Percentiles rank a stretch among this genome's conserved stretches.
phyloP scores from a whole-genome alignment of 2,888 invertebrate species.

The Aphrophora alni region DNA sequence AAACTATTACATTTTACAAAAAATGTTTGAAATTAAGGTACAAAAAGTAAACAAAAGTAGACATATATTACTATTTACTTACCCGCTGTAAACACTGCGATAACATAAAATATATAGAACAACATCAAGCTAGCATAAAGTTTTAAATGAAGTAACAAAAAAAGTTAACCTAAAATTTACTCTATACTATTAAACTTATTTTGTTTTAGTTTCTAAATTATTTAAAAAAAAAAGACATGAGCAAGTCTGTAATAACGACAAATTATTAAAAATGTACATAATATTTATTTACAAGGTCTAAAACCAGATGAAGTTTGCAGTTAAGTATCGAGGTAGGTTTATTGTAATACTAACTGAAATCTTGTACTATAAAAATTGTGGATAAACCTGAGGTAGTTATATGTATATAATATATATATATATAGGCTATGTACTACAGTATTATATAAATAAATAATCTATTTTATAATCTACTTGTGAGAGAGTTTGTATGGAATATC shows the following conservation, averaged over 20 bases:
- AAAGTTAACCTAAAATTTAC: background rate
- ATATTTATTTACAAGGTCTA: background rate
- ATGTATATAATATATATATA: background rate
- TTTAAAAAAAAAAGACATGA: background rate
- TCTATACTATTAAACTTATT: background rate
- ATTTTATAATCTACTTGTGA: background rate
- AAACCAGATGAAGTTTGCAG: background rate
- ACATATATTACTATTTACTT: background rate
- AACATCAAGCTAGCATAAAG: background rate
- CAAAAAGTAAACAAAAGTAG: background rate
- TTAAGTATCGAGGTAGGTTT: background rate
- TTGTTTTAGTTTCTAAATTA: too few species aligned
- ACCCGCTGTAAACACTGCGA: background rate
- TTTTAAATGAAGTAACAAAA: background rate
- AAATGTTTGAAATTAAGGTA: background rate
- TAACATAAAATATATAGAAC: background rate
- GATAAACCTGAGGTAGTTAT: background rate
- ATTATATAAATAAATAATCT: constrained; percentile 5
- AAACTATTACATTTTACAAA: background rate
- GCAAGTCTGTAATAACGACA: background rate
- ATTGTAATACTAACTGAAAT: background rate
- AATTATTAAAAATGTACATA: background rate
- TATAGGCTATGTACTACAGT: background rate
- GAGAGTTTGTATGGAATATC: background rate
- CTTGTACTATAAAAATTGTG: background rate